phyloP scores from a whole-genome alignment of 2,888 invertebrate species.

The Scaeva pyrastri region DNA sequence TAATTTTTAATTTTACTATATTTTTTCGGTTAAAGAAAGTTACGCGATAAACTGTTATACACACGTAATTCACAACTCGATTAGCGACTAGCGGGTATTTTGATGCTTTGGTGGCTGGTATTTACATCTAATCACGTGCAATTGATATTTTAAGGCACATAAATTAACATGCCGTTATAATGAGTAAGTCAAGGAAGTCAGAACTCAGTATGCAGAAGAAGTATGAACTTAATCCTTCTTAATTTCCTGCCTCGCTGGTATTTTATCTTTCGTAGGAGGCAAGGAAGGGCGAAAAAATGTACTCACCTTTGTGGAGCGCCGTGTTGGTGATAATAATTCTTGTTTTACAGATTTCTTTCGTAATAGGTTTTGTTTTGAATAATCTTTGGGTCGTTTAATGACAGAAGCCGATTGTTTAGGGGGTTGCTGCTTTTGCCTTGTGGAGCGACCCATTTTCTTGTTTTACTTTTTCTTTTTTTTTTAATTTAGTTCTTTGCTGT shows the following conservation, averaged over 20 bases:
- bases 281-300: conserved; percentile 7
- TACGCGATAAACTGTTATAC: conserved; percentile 71
- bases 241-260: neutral
- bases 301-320: conserved; percentile 53
- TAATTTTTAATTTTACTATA: conserved; percentile 10
- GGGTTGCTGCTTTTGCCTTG: neutral
- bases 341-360: conserved; percentile 40
- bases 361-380: conserved; percentile 43
- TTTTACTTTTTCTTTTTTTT: neutral
- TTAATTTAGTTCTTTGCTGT: neutral
- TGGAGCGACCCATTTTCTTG: conserved; percentile 66
- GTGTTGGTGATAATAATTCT: conserved; percentile 14
- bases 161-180: conserved; percentile 20
- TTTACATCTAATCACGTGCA: conserved; percentile 23
- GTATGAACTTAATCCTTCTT: conserved; percentile 4
- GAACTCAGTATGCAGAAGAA: neutral
- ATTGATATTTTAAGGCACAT: neutral
- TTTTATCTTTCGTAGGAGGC: neutral
- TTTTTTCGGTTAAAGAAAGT: conserved; percentile 63
- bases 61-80: conserved; percentile 33
- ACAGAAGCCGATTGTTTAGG: conserved; percentile 5
- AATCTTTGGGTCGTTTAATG: conserved; percentile 17
- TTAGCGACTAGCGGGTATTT: conserved; percentile 8
- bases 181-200: neutral
- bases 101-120: neutral